Conservation (phyloP, 2,888 invertebrate species). For the Catonia carolina region DNA sequence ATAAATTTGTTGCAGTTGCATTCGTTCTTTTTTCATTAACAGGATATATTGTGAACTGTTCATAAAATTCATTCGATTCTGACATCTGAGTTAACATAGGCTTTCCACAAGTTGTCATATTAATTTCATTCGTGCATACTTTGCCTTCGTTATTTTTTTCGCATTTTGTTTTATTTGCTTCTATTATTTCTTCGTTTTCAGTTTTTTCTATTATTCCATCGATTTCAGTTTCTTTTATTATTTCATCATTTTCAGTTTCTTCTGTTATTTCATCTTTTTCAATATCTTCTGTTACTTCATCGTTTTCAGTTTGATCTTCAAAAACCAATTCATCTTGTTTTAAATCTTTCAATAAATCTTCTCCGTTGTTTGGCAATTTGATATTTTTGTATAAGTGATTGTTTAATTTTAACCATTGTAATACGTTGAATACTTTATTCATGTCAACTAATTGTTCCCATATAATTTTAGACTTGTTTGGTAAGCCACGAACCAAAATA, state of each 20-base stretch:
- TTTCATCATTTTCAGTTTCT: too few species aligned
- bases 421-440: slow-evolving; percentile 35
- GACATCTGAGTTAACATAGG: too few species aligned
- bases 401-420: slow-evolving; percentile 36
- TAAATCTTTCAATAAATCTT: slow-evolving; percentile 24
- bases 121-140: too few species aligned
- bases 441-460: slow-evolving; percentile 38
- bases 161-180: too few species aligned
- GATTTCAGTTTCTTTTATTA: too few species aligned
- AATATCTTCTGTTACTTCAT: too few species aligned
- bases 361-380: slow-evolving; percentile 28
- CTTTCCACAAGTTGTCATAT: too few species aligned
- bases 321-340: background rate
- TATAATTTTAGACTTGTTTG: slow-evolving; percentile 35
- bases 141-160: too few species aligned
- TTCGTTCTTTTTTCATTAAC: slow-evolving; percentile 32
- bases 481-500: slow-evolving; percentile 37
- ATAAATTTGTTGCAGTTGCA: slow-evolving; percentile 29
- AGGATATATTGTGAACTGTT: slow-evolving; percentile 32
- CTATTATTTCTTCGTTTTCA: too few species aligned
- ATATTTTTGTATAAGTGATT: slow-evolving; percentile 36
- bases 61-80: slow-evolving; percentile 23
- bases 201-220: too few species aligned
- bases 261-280: too few species aligned
- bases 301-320: too few species aligned